A percentile compares a stretch with the other conserved stretches of the same genome.
These are phyloP conservation scores for Griposia aprilina DNA, from an alignment of 2,888 invertebrate species.

Conservation along the genomic window DNA sequence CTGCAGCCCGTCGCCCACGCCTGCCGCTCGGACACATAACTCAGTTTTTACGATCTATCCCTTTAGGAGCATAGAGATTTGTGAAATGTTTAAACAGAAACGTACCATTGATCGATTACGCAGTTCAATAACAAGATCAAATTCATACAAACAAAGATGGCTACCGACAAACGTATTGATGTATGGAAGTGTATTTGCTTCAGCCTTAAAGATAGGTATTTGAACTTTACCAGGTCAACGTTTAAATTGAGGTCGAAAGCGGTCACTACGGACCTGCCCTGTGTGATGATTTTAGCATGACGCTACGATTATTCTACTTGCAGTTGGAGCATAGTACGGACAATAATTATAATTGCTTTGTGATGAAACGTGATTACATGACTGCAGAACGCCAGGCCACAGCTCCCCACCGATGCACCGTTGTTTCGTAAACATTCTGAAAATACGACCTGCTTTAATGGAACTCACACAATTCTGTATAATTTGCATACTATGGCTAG, in stretches of 20 bases:
- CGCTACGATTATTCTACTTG: constrained; percentile 50
- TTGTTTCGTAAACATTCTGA: constrained; percentile 43
- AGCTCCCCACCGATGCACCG: constrained; percentile 15
- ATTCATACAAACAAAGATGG: constrained; percentile 67
- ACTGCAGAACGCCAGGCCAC: constrained; percentile 36
- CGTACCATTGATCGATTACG: constrained; percentile 55
- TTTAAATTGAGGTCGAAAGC: constrained; percentile 84
- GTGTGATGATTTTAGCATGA: constrained; percentile 50
- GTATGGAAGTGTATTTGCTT: constrained; percentile 61
- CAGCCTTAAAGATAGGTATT: constrained; percentile 67
- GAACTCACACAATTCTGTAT: constrained; percentile 13
- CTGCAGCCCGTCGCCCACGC: constrained; percentile 53
- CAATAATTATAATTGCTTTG: constrained; percentile 47
- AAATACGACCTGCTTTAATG: constrained; percentile 26
- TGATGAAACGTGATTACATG: constrained; percentile 48
- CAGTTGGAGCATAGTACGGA: constrained; percentile 45
- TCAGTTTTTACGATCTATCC: constrained; percentile 68
- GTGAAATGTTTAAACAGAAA: constrained; percentile 54
- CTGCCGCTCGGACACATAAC: constrained; percentile 67
- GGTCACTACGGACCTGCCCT: constrained; percentile 75
- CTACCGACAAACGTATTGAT: constrained; percentile 66
- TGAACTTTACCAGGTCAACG: constrained; percentile 82
- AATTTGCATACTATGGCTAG: constrained; percentile 23
- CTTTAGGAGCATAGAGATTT: constrained; percentile 56
- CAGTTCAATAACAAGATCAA: constrained; percentile 62